phyloP scores from a whole-genome alignment of 92 coral and sea anemone species.

The Virgularia gustaviana region DNA sequence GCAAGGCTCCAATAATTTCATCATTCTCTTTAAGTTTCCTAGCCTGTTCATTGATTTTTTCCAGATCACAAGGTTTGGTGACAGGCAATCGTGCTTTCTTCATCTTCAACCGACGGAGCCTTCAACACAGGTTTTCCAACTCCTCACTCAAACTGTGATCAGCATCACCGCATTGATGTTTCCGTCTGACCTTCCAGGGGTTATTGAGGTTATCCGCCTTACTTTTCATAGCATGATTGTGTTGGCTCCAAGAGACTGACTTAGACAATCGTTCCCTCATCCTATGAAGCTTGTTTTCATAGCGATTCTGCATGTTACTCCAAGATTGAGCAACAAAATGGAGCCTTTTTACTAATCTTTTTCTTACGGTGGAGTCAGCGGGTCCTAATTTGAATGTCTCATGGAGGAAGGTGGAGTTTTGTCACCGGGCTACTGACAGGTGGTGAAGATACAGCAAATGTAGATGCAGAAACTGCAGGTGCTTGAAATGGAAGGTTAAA shows the following conservation, averaged over 20 bases:
- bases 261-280: background rate
- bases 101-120: background rate
- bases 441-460: background rate
- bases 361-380: constrained; percentile 15
- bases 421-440: background rate
- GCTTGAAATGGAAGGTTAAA: background rate
- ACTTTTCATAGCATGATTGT: background rate
- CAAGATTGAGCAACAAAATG: background rate
- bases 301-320: background rate
- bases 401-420: background rate
- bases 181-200: background rate
- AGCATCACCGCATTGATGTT: background rate
- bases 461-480: background rate
- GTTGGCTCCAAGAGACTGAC: background rate
- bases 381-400: background rate
- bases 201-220: background rate
- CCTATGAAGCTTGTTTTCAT: constrained; percentile 4
- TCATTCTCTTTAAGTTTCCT: background rate
- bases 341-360: background rate
- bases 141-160: background rate
- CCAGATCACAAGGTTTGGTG: background rate
- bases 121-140: background rate
- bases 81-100: background rate
- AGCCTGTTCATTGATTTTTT: background rate
- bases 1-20: background rate